Evolutionary conservation across 2,113 vertebrate species (phyloP), one percentile per base, ranked within the genome.

Genomic region (Osmerus mordax): DNA sequence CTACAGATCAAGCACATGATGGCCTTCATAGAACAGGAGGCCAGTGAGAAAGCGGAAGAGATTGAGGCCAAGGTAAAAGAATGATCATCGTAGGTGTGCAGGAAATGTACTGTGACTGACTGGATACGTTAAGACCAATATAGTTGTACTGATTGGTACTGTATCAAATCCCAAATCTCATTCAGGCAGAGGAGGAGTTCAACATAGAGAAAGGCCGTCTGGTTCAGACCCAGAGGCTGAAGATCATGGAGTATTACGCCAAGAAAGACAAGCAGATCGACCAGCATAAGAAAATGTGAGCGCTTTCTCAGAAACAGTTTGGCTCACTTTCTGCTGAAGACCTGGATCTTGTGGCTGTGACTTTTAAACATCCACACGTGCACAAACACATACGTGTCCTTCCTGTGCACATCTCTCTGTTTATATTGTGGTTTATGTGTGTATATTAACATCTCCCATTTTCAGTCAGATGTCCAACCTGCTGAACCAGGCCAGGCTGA

Each of bases 201-300:
- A 98, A 97, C 89, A 98, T 97, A 66, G 96, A 97, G 87, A 97
- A 98, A 79, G 96, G 96, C 76, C 95, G 95, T 3, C 91, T 98
- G 70, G 96, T 98, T 72, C 96, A 98, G 82, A 97, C 96, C 2
- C 96, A 98, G 74, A 92, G 96, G 67, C 87, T 98, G 85, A 98
- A 98, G 87, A 96, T 97, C 71, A 98, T 98, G 96, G 93, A 96
- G 15, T 95, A 97, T 76, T 99, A 95, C 15, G 96, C 97, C 86
- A 99, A 99, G 87, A 99, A 98, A 77, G 96, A 98, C 61, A 99
- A 99, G 79, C 97, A 99, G 84, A 99, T 99, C 61, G 97, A 99
- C 70, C 97, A 99, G 63, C 96, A 98, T 53, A 99, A 98, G 90
- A 99, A 99, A 91, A 98, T 98, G 97, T 98, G 81, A 93, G 93